Base-by-base conservation (phyloP, 2,797 vertebrate species). In the Sebastes itinus region DNA sequence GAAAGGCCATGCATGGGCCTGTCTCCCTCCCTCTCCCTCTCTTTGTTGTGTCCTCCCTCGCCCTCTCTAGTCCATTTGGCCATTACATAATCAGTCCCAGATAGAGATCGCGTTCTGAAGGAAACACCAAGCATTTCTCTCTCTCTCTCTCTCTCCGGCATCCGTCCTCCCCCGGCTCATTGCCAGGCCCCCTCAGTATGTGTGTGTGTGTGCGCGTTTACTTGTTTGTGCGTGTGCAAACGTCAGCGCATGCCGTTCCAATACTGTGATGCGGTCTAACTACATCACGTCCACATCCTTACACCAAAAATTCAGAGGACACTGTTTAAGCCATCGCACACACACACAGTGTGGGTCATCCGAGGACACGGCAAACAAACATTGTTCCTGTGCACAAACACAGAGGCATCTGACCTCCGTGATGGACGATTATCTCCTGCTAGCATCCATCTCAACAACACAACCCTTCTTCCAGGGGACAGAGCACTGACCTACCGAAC, bases 51-150 rank as follows among this genome's bases (percentile, higher is more conserved):
- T 85, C 87, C 84, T 87, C 86, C 67, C 78, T 86, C 58, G 16
- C 61, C 68, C 86, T 88, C 71, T 82, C 49, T 74, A 60, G 81
- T 83, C 79, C 74, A 89, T 86, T 87, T 77, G 81, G 90, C 42
- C 75, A 79, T 94, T 94, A 89, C 87, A 89, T 93, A 93, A 94
- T 79, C 75, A 72, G 62, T 60, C 83, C 62, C 78, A 76, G 92
- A 92, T 89, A 82, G 65, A 83, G 75, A 91, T 84, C 3, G 7
- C 74, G 83, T 85, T 86, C 80, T 74, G 74, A 72, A 92, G 87
- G 87, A 91, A 92, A 90, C 84, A 65, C 87, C 68, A 59, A 54
- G 67, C 73, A 70, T 75, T 78, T 86, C 46, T 20, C 69, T 25
- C 59, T 49, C 70, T 30, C 61, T 46, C 16, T 20, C 60, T 8